Evolutionary conservation across 1,140 invertebrate genomes (phyloP).

Genomic region (Heliothis subflexa): DNA sequence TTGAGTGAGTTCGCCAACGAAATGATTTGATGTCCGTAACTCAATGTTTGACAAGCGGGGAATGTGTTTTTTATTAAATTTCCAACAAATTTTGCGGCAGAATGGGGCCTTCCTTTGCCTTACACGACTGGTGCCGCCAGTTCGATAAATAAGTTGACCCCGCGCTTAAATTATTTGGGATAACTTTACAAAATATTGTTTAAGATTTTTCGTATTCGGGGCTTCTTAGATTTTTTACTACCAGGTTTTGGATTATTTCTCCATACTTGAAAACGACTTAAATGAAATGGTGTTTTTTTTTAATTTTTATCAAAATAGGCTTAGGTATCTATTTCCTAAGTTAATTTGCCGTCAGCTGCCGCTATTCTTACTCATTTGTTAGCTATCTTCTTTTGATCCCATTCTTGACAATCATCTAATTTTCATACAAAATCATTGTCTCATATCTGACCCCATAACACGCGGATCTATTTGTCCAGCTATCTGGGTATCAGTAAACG

Average conservation of each 20-base stretch:
- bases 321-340: too few species aligned
- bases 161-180: not conserved
- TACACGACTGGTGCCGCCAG: not conserved
- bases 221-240: too few species aligned
- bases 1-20: conserved; percentile 15
- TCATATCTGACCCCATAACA: conserved; percentile 19
- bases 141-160: conserved; percentile 18
- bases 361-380: too few species aligned
- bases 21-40: conserved; percentile 27
- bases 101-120: conserved; percentile 14
- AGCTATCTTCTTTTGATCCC: too few species aligned
- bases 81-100: conserved; percentile 18
- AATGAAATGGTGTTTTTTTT: too few species aligned
- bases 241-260: not conserved
- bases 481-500: conserved; percentile 7
- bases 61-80: conserved; percentile 43
- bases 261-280: too few species aligned
- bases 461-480: conserved; percentile 35
- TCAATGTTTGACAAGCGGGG: not conserved
- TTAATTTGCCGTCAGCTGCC: too few species aligned
- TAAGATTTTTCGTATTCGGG: not conserved
- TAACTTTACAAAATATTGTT: conserved; percentile 27
- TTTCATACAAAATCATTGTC: conserved; percentile 16
- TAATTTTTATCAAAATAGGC: too few species aligned
- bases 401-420: too few species aligned